phyloP scores from a whole-genome alignment of 2,797 vertebrate genomes.

The Labroides dimidiatus region DNA sequence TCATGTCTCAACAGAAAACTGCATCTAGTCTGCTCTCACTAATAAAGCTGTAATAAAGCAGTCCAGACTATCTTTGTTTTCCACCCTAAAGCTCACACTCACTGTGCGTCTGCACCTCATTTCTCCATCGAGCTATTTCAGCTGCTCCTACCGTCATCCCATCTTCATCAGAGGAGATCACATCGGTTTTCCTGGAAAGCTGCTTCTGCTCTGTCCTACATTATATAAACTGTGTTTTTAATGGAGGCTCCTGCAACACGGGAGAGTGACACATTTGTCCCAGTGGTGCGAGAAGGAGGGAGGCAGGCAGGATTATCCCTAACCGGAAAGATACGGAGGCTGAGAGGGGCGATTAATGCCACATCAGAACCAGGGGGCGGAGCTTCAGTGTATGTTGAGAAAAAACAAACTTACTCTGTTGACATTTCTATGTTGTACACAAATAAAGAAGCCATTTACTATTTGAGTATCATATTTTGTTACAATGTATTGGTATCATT shows the following conservation, averaged over 20 bases:
- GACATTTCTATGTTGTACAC: no score
- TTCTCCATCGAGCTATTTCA: constrained; percentile 2
- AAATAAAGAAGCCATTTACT: no score
- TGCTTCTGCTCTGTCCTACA: not conserved
- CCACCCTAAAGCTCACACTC: not conserved
- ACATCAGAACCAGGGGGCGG: constrained; percentile 6
- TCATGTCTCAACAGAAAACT: not conserved
- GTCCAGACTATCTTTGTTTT: not conserved
- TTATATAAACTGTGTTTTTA: not conserved
- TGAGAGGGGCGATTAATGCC: constrained; percentile 39
- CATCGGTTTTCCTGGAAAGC: not conserved
- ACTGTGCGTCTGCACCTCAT: constrained; percentile 1
- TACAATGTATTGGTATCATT: no score
- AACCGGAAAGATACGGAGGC: not conserved
- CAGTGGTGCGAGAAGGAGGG: constrained; percentile 6
- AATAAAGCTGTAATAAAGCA: not conserved
- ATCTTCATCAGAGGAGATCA: not conserved
- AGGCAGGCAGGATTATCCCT: constrained; percentile 42
- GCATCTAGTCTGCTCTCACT: not conserved
- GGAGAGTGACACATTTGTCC: constrained; percentile 32
- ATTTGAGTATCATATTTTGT: no score
- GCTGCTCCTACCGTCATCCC: constrained; percentile 12
- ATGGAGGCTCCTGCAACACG: not conserved
- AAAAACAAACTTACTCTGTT: no score
- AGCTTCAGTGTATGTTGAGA: not conserved